Percentiles rank a stretch among this genome's conserved stretches.
Evolutionary conservation across 2,113 vertebrate genomes (phyloP).

Genomic region (Nerophis lumbriciformis): DNA sequence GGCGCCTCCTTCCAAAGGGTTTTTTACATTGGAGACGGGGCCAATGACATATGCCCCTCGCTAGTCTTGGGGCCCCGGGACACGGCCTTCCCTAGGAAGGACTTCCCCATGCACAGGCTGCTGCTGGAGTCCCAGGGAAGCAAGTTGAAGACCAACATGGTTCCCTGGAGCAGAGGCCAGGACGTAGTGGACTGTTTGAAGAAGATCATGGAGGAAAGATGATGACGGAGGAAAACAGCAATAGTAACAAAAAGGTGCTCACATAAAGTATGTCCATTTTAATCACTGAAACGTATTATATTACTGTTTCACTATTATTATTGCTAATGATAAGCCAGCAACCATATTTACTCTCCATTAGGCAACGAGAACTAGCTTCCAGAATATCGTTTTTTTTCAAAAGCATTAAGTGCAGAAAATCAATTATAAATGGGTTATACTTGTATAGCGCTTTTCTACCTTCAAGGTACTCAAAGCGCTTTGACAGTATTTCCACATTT

Average conservation of each 20-base stretch:
- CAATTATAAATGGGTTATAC: too few species aligned
- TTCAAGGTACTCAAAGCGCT: too few species aligned
- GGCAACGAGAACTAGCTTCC: neutral
- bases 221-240: conserved; percentile 4
- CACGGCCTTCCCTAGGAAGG: conserved; percentile 82
- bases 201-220: conserved; percentile 70
- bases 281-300: neutral
- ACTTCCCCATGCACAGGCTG: conserved; percentile 85
- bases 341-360: neutral
- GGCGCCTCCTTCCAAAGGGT: conserved; percentile 76
- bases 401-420: neutral
- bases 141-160: conserved; percentile 68
- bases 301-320: neutral
- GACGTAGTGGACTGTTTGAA: conserved; percentile 80
- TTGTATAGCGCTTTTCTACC: too few species aligned
- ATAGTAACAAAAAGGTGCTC: neutral
- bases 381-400: neutral
- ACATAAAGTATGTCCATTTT: neutral
- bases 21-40: conserved; percentile 87
- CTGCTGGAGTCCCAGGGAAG: conserved; percentile 68
- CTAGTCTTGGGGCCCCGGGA: conserved; percentile 73
- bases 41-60: conserved; percentile 88
- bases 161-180: conserved; percentile 80
- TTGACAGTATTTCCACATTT: too few species aligned
- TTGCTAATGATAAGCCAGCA: neutral